Evolutionary conservation across 2,888 invertebrate species (phyloP).

Genomic region (Pollenia angustigena): DNA sequence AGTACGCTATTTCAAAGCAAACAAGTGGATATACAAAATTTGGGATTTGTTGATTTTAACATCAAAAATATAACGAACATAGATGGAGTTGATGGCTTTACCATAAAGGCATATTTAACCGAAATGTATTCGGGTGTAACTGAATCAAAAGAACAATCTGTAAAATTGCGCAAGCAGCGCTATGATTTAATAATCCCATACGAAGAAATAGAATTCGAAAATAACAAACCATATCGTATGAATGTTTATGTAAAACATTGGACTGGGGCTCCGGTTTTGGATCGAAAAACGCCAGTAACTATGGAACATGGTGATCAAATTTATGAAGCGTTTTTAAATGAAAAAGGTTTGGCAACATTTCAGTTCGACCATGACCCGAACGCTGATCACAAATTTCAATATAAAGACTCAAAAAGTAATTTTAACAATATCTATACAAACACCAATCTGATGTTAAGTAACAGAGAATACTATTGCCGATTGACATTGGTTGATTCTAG

Average conservation of each 20-base stretch:
- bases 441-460: not conserved
- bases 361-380: slow-evolving; percentile 75
- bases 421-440: slow-evolving; percentile 22
- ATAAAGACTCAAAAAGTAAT: not conserved
- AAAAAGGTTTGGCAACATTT: slow-evolving; percentile 36
- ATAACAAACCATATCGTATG: slow-evolving; percentile 42
- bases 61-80: slow-evolving; percentile 86
- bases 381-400: slow-evolving; percentile 39
- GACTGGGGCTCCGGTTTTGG: slow-evolving; percentile 40
- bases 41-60: slow-evolving; percentile 86
- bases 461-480: slow-evolving; percentile 45
- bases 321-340: slow-evolving; percentile 34
- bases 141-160: slow-evolving; percentile 89
- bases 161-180: not conserved
- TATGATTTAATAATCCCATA: slow-evolving; percentile 19
- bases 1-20: slow-evolving; percentile 90
- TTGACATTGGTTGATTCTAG: slow-evolving; percentile 10
- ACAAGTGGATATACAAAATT: slow-evolving; percentile 91
- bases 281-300: slow-evolving; percentile 27
- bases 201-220: slow-evolving; percentile 35
- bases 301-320: slow-evolving; percentile 48
- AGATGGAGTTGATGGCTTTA: slow-evolving; percentile 70
- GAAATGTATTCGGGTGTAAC: slow-evolving; percentile 92
- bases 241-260: slow-evolving; percentile 45
- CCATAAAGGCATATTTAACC: slow-evolving; percentile 93